phyloP scores from a whole-genome alignment of 2,888 invertebrate species.

The Hermodice carunculata region DNA sequence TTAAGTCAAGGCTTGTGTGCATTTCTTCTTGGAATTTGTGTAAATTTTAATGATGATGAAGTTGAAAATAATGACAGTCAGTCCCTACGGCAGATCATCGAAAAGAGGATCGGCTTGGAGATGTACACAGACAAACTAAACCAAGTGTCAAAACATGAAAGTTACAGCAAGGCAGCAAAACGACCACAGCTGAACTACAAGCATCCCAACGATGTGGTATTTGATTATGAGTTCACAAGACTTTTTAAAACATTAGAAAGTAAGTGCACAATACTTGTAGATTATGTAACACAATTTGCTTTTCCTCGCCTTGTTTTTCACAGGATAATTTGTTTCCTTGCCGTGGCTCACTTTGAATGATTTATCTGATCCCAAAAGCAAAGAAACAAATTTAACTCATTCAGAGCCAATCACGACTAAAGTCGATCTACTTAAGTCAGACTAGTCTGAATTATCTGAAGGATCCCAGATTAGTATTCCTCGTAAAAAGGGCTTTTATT shows the following conservation, averaged over 20 bases:
- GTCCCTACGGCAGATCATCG: constrained; percentile 84
- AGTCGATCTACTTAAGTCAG: no score
- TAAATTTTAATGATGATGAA: constrained; percentile 71
- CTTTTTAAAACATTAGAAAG: constrained; percentile 80
- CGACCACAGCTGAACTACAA: constrained; percentile 90
- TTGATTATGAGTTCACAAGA: constrained; percentile 96
- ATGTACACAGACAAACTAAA: constrained; percentile 87
- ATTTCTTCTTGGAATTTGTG: constrained; percentile 91
- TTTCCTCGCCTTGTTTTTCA: no score
- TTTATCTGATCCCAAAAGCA: no score
- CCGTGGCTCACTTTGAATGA: no score
- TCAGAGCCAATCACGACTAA: no score
- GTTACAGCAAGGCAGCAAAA: constrained; percentile 92
- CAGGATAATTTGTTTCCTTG: no score
- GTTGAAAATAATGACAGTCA: constrained; percentile 71
- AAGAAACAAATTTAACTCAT: no score
- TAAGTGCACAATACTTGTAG: constrained; percentile 45
- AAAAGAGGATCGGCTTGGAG: constrained; percentile 89
- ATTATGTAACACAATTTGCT: no score
- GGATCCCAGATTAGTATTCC: no score
- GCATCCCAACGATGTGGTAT: constrained; percentile 81
- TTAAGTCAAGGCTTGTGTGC: constrained; percentile 91
- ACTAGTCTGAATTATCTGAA: no score
- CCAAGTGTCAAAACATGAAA: constrained; percentile 89
- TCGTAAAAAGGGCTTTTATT: no score